A percentile compares a stretch with the other conserved stretches of the same genome.
These are phyloP conservation scores for Plutella xylostella DNA, from an alignment of 2,888 invertebrate genomes.

Conservation along the genomic window DNA sequence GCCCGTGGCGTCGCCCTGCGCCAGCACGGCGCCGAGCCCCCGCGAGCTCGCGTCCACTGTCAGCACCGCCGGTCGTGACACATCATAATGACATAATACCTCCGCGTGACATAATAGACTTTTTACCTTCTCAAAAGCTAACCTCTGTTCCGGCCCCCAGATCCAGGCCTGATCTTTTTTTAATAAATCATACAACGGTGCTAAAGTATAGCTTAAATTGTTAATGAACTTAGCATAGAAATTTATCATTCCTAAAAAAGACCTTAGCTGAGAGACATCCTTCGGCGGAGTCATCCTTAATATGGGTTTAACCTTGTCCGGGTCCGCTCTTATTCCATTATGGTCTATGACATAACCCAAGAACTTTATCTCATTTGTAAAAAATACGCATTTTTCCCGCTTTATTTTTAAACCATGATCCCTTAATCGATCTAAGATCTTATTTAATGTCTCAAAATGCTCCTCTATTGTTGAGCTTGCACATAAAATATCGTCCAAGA, in stretches of 20 bases:
- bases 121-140: conserved; percentile 16
- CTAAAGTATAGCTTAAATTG: conserved; percentile 16
- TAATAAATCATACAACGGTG: conserved; percentile 18
- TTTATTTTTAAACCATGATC: neutral
- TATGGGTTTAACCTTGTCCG: conserved; percentile 8
- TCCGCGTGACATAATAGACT: no score
- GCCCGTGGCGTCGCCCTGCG: no score
- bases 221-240: no score
- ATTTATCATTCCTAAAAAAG: conserved; percentile 19
- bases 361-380: conserved; percentile 8
- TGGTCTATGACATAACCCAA: conserved; percentile 10
- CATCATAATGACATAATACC: no score
- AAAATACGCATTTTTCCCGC: conserved; percentile 8
- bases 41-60: no score
- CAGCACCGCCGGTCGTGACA: no score
- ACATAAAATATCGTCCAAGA: neutral
- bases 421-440: neutral
- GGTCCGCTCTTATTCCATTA: conserved; percentile 7
- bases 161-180: conserved; percentile 11
- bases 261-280: conserved; percentile 14
- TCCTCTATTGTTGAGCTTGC: neutral
- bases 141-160: conserved; percentile 12
- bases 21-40: conserved; percentile 7
- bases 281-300: neutral
- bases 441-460: neutral